These are phyloP conservation scores for Pseudois nayaur DNA, from an alignment of 2,113 vertebrate species.

Conservation along the genomic window DNA sequence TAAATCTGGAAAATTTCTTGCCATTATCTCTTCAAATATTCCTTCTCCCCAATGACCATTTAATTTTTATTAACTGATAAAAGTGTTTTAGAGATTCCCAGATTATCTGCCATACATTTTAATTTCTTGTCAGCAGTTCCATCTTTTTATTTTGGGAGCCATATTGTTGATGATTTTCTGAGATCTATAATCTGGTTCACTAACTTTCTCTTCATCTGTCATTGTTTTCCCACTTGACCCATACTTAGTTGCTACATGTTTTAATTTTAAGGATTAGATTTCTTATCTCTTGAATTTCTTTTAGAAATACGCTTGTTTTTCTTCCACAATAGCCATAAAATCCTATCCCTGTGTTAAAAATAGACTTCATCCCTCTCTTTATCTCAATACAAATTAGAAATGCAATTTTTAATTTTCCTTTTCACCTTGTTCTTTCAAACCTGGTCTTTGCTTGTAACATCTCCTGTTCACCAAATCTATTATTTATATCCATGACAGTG, in stretches of 20 bases:
- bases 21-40: not conserved
- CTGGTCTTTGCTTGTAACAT: not conserved
- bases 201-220: not conserved
- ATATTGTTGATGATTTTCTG: not conserved
- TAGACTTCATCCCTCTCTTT: not conserved
- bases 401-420: not conserved
- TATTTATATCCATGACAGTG: not conserved
- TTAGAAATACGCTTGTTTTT: not conserved
- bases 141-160: not conserved
- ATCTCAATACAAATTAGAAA: not conserved
- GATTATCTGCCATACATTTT: not conserved
- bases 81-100: not conserved
- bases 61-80: not conserved
- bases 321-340: not conserved
- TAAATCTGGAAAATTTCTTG: not conserved
- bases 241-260: not conserved
- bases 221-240: not conserved
- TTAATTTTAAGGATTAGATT: not conserved
- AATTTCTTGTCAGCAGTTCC: not conserved
- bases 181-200: not conserved
- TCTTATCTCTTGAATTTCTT: not conserved
- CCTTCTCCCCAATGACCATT: not conserved
- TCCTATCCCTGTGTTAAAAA: not conserved
- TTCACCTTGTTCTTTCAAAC: not conserved
- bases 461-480: not conserved